Conservation (phyloP, 2,888 invertebrate species). For the Drosophila kambysellisi region DNA sequence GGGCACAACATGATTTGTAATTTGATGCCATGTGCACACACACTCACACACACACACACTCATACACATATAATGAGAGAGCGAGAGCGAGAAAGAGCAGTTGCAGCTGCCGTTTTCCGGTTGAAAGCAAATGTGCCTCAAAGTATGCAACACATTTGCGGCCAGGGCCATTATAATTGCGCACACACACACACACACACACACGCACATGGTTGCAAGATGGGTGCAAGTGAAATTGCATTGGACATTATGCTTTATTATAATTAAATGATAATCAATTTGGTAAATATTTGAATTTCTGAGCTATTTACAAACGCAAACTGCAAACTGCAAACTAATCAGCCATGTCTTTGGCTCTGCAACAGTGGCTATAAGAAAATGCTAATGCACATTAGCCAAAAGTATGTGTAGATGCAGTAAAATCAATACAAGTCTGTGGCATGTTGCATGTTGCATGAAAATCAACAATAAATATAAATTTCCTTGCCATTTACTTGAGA, state of each 20-base stretch:
- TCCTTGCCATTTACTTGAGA: constrained; percentile 62
- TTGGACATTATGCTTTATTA: constrained; percentile 67
- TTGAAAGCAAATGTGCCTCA: constrained; percentile 66
- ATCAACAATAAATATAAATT: constrained; percentile 61
- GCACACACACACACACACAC: constrained; percentile 31
- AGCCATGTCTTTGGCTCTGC: constrained; percentile 38
- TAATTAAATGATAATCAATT: constrained; percentile 78
- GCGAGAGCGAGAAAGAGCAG: neutral
- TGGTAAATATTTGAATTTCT: constrained; percentile 67
- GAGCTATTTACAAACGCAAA: constrained; percentile 19
- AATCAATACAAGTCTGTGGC: constrained; percentile 38
- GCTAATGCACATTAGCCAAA: constrained; percentile 19
- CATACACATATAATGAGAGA: neutral
- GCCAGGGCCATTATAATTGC: constrained; percentile 72
- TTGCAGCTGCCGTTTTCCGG: constrained; percentile 43
- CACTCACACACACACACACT: neutral
- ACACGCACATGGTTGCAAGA: constrained; percentile 12
- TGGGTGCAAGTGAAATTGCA: constrained; percentile 47
- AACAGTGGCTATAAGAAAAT: neutral
- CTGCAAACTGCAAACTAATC: constrained; percentile 57
- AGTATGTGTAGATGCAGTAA: constrained; percentile 10
- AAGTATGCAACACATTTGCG: constrained; percentile 75
- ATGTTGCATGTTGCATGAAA: constrained; percentile 56
- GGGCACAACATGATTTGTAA: constrained; percentile 69
- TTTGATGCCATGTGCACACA: constrained; percentile 61